Base-by-base conservation (phyloP, 1,140 invertebrate species). In the Penaeus indicus region DNA sequence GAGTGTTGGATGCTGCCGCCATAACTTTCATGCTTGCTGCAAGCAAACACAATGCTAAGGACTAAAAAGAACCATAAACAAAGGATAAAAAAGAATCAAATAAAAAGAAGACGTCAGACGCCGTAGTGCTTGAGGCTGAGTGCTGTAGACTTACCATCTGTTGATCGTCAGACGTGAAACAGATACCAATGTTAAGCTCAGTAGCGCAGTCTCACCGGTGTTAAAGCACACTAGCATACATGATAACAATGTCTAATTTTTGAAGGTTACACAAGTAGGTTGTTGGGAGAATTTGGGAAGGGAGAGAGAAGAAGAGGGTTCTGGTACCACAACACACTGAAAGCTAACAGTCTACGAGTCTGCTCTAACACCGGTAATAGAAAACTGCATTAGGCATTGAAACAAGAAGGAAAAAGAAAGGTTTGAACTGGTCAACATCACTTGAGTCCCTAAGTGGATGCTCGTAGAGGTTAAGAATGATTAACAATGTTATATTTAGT, bases 161-260 rank as follows among this genome's bases (percentile, higher is more conserved):
- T 88, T 83, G 86, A 84, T 72, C 78, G 86, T 88, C 86, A 88
- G 86, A 88, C 86, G 86, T 88, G 86, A 88, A 88, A 88, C 75
- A 88, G 81, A 88, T 88, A 88, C 86, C 86, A 88, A 72, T 75
- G 86, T 88, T 88, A 88, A 88, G 86, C 86, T 75, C 86, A 88
- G 69, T 88, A 84, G 86, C 80, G 78, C 86, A 88, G 81, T 82
- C 62, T 69, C 67, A 88, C 86, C 80, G 86, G 86, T 84, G 86
- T 88, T 88, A 88, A 82, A 88, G 81, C 86, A 88, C 72, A 84
- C 72, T 84, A 88, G 86, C 80, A 88, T 67, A 83, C 64, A 83
- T 61, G 13, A 16, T 84, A 54, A 72, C 84, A n/a, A 19, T 67
- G n/a, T 63, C 81, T 32, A 62, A 27, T 62, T 32, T 54, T 32